Base-by-base conservation (phyloP, 2,113 vertebrate genomes). In the Elephas maximus region DNA sequence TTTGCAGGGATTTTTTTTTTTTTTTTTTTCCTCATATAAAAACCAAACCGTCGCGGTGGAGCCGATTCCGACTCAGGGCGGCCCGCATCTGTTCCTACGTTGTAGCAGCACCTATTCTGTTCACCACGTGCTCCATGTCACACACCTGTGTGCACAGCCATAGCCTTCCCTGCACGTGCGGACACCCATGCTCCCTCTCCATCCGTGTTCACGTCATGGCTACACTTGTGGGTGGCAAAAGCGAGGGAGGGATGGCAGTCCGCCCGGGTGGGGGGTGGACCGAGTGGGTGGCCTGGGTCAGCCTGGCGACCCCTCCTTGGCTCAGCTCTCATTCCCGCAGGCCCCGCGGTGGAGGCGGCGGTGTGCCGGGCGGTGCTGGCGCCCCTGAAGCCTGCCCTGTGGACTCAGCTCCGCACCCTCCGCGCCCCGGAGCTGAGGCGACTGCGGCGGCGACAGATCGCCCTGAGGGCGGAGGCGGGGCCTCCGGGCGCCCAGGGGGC, bases 311-410 rank as follows among this genome's bases (percentile, higher is more conserved):
- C 20, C 73, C 33, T 37, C 60, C 18, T 91, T 90, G 73, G 23
- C 84, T 41, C 2, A 3, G 23, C 37, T 18, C 10, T 37, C 28
- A 8, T 60, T 30, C 65, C 74, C 17, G 5, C 91, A 99, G 99
- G 99, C 88, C 95, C 96, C 0, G 94, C 99, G 89, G 89, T 99
- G 41, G 99, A 99, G 97, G 91, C 98, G 0, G 98, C 99, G 51
- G 67, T 99, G 62, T 99, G 99, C 98, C 99, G 99, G 95, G 99
- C 99, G 65, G 98, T 99, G 2, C 98, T 99, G 89, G 99, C 99
- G 67, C 99, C 99, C 0, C 89, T 99, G 78, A 97, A 98, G 48
- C 37, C 98, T 0, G 97, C 98, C 86, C 98, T 99, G 76, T 99
- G 99, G 97, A 92, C 96, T 53, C 98, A 98, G 90, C 98, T 99